These are phyloP conservation scores for Epinotia nisella DNA, from an alignment of 2,888 invertebrate species.

Conservation along the genomic window DNA sequence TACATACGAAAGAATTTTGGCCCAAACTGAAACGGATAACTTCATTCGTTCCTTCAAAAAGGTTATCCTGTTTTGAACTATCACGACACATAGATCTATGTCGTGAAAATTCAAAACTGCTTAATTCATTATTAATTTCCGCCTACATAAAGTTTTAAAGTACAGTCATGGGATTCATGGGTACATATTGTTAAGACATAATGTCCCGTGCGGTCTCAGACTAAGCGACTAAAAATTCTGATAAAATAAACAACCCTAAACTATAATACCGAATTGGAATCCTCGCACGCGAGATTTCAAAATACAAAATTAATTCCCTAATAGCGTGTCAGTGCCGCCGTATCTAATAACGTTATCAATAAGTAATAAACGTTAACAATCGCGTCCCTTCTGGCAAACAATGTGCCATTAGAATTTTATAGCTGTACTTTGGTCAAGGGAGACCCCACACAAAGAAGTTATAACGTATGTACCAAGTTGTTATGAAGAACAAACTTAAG, in stretches of 20 bases:
- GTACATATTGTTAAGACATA: no score
- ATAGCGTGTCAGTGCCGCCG: not conserved
- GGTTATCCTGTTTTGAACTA: no score
- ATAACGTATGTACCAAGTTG: not conserved
- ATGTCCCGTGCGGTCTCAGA: no score
- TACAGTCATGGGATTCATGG: no score
- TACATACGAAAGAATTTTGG: no score
- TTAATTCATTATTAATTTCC: no score
- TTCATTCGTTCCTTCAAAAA: no score
- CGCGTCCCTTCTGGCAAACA: conserved; percentile 18
- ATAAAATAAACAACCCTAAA: not conserved
- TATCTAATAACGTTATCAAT: conserved; percentile 27
- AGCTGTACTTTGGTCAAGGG: conserved; percentile 10
- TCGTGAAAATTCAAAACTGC: no score
- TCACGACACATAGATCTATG: no score
- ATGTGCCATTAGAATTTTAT: conserved; percentile 35
- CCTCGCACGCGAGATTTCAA: not conserved
- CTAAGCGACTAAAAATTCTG: no score
- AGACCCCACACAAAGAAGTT: conserved; percentile 26
- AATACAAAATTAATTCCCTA: conserved; percentile 3
- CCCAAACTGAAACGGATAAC: no score
- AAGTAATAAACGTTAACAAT: conserved; percentile 26
- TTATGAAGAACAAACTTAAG: not conserved
- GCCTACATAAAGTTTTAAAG: no score
- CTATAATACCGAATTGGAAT: not conserved